phyloP scores from a whole-genome alignment of 1,140 invertebrate species.

The Leptinotarsa undecemlineata region DNA sequence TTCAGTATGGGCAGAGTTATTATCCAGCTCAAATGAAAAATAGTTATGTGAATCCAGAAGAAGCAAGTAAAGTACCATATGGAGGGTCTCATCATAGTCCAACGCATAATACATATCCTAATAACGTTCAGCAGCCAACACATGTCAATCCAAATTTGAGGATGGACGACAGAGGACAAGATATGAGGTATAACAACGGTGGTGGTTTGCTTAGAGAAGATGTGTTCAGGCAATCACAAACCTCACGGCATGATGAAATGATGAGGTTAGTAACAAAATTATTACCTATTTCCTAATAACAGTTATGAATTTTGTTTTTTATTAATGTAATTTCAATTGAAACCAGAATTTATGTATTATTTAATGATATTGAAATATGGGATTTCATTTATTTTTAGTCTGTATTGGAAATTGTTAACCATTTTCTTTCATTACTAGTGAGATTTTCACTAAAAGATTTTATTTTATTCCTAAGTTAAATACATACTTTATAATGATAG shows the following conservation, averaged over 20 bases:
- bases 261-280: conserved; percentile 33
- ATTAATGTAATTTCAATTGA: too few species aligned
- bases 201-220: conserved; percentile 44
- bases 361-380: too few species aligned
- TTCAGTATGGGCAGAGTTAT: conserved; percentile 38
- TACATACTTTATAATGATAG: too few species aligned
- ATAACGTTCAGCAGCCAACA: conserved; percentile 36
- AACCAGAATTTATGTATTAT: too few species aligned
- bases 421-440: too few species aligned
- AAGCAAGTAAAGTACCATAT: conserved; percentile 30
- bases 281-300: not conserved
- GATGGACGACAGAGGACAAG: conserved; percentile 37
- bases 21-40: conserved; percentile 29
- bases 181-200: conserved; percentile 32
- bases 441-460: too few species aligned
- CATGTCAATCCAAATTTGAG: conserved; percentile 39
- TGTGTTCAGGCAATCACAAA: conserved; percentile 44
- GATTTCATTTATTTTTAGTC: too few species aligned
- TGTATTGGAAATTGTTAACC: too few species aligned
- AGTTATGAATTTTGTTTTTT: too few species aligned
- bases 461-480: too few species aligned
- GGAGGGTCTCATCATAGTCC: conserved; percentile 39
- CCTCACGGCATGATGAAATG: conserved; percentile 47
- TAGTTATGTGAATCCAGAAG: conserved; percentile 33
- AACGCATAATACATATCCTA: conserved; percentile 36